phyloP scores from a whole-genome alignment of 64 coral and sea anemone species.

The Dendronephthya gigantea region DNA sequence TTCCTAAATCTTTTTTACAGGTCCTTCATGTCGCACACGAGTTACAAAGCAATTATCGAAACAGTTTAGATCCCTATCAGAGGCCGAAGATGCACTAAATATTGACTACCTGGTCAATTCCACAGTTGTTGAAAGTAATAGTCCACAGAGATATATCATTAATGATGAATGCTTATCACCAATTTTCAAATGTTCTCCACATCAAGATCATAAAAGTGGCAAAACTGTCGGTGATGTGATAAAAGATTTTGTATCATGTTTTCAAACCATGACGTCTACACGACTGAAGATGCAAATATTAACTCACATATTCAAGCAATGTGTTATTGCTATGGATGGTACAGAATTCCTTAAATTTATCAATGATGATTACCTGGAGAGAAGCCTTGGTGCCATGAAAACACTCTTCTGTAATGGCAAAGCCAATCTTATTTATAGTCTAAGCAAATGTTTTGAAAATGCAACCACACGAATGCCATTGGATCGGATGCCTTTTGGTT shows the following conservation, averaged over 20 bases:
- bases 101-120: not conserved
- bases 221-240: not conserved
- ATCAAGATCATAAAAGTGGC: not conserved
- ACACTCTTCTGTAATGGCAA: not conserved
- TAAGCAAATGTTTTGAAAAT: conserved; percentile 17
- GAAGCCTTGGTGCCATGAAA: not conserved
- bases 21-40: not conserved
- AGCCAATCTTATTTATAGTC: conserved; percentile 10
- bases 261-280: not conserved
- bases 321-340: not conserved
- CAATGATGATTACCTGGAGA: not conserved
- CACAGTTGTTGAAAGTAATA: not conserved
- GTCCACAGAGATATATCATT: not conserved
- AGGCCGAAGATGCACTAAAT: not conserved
- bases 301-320: conserved; percentile 12
- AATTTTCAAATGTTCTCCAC: conserved; percentile 4
- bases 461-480: not conserved
- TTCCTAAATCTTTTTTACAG: conserved; percentile 5
- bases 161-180: conserved; percentile 7
- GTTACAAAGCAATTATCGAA: conserved; percentile 2
- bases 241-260: not conserved
- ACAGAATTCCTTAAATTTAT: not conserved
- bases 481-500: conserved; percentile 9
- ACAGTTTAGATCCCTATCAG: conserved; percentile 15
- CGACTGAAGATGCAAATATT: conserved; percentile 4